Evolutionary conservation across 2,888 invertebrate species (phyloP).

Genomic region (Hoplodrina ambigua): DNA sequence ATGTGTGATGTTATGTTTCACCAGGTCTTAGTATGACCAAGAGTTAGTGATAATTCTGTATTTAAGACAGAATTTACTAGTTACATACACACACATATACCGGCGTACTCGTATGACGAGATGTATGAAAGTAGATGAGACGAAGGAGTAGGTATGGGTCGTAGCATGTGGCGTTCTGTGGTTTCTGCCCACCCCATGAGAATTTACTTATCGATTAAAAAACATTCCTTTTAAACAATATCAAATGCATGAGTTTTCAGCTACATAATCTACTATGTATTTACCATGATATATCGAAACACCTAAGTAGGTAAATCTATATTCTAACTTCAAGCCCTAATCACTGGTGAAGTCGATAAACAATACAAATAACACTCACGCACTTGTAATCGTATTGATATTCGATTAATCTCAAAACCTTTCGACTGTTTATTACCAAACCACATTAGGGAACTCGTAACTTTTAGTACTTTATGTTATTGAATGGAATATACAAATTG

Average conservation of each 20-base stretch:
- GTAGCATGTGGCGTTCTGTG: no score
- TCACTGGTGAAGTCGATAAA: conserved; percentile 2
- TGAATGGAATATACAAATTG: neutral
- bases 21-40: no score
- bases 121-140: no score
- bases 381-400: conserved; percentile 37
- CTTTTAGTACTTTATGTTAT: conserved; percentile 16
- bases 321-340: conserved; percentile 3
- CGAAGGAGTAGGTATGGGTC: no score
- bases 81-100: no score
- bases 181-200: no score
- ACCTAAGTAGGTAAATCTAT: neutral
- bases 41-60: no score
- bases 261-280: neutral
- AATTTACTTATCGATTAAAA: no score
- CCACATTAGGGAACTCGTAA: conserved; percentile 21
- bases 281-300: neutral
- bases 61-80: no score
- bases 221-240: no score
- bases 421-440: conserved; percentile 14
- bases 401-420: conserved; percentile 48
- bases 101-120: no score
- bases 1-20: no score
- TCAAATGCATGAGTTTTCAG: neutral
- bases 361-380: conserved; percentile 11